Percentiles rank a stretch among this genome's conserved stretches.
Evolutionary conservation across 2,888 invertebrate species (phyloP).

Genomic region (Apantesis nais): DNA sequence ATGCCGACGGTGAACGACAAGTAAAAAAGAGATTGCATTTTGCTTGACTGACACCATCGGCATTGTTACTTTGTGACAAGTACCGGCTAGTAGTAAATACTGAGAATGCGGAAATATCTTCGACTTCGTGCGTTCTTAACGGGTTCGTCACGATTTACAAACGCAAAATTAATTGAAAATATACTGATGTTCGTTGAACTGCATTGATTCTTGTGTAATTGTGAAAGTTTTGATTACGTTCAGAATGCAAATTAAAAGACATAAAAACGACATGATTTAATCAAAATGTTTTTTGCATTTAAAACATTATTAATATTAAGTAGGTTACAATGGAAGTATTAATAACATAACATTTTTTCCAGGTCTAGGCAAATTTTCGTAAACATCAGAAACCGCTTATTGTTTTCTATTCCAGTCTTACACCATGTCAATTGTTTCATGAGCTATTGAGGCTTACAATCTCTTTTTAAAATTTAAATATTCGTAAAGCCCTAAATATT

Average conservation of each 20-base stretch:
- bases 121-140: constrained; percentile 23
- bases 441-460: no score
- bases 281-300: neutral
- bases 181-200: neutral
- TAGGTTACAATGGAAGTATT: neutral
- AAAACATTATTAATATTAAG: neutral
- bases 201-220: neutral
- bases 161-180: neutral
- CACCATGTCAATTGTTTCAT: no score
- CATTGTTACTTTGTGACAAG: constrained; percentile 34
- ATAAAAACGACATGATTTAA: neutral
- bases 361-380: no score
- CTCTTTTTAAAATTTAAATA: no score
- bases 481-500: no score
- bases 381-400: no score
- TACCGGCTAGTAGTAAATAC: constrained; percentile 24
- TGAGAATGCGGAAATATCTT: constrained; percentile 51
- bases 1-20: constrained; percentile 31
- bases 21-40: constrained; percentile 46
- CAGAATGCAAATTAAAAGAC: neutral
- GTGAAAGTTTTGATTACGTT: neutral
- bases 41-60: constrained; percentile 36
- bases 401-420: no score
- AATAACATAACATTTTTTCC: no score
- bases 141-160: neutral